These are phyloP conservation scores for Nycticorax nycticorax DNA, from an alignment of 2,113 vertebrate species.

Conservation along the genomic window DNA sequence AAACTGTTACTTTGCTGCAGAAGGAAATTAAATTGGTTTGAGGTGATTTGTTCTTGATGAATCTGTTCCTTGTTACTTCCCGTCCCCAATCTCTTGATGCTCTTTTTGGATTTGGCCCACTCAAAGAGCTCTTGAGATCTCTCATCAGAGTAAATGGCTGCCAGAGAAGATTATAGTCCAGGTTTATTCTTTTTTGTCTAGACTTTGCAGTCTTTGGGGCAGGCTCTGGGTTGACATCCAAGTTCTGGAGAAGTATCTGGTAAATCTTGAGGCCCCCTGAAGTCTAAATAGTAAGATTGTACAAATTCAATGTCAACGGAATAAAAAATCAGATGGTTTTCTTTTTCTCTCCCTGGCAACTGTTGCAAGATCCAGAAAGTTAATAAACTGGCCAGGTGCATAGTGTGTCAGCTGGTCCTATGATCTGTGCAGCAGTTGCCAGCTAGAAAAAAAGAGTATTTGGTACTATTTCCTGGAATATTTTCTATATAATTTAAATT, in stretches of 20 bases:
- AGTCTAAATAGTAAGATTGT: not conserved
- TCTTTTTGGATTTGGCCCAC: not conserved
- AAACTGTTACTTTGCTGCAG: not conserved
- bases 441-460: not conserved
- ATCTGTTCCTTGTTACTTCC: not conserved
- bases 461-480: not conserved
- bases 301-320: not conserved
- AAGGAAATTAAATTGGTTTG: not conserved
- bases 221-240: not conserved
- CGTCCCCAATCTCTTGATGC: not conserved
- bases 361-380: not conserved
- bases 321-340: not conserved
- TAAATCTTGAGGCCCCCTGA: not conserved
- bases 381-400: not conserved
- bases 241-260: not conserved
- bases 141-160: not conserved
- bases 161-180: not conserved
- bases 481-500: not conserved
- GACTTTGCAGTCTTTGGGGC: not conserved
- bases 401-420: not conserved
- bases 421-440: not conserved
- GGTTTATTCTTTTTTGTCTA: not conserved
- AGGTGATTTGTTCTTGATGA: not conserved
- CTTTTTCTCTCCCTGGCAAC: not conserved
- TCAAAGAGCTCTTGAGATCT: not conserved